Evolutionary conservation across 2,797 vertebrate species (phyloP).

Genomic region (Gymnothorax javanicus): DNA sequence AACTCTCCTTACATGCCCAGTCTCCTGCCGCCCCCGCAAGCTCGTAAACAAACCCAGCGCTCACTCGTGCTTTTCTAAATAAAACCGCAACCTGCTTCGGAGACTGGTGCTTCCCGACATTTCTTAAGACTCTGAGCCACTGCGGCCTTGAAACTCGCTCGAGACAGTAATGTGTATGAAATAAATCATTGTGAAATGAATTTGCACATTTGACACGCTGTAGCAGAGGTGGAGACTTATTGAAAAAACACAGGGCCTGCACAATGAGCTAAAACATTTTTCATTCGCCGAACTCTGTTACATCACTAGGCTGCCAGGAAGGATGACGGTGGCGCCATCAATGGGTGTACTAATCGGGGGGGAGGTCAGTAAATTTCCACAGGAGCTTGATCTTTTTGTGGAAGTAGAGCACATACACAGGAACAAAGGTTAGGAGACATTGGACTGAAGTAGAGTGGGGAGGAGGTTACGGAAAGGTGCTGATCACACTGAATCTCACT

Average conservation of each 20-base stretch:
- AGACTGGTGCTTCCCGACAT: neutral
- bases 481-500: no score
- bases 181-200: neutral
- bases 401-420: no score
- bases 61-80: neutral
- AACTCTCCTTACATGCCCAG: neutral
- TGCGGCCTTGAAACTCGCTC: neutral
- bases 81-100: neutral
- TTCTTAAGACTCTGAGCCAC: neutral
- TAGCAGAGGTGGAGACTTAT: neutral
- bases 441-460: no score
- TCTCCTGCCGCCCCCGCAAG: neutral
- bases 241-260: neutral
- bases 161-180: neutral
- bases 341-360: neutral
- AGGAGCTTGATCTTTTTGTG: neutral
- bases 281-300: neutral
- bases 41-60: neutral
- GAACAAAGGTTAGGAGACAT: no score
- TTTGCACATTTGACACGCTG: neutral
- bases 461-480: no score
- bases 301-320: neutral
- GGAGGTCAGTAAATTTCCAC: slow-evolving; percentile 11
- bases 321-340: neutral
- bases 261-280: neutral